Evolutionary conservation across 2,113 vertebrate species (phyloP).

Genomic region (Rhadina sibilatrix): DNA sequence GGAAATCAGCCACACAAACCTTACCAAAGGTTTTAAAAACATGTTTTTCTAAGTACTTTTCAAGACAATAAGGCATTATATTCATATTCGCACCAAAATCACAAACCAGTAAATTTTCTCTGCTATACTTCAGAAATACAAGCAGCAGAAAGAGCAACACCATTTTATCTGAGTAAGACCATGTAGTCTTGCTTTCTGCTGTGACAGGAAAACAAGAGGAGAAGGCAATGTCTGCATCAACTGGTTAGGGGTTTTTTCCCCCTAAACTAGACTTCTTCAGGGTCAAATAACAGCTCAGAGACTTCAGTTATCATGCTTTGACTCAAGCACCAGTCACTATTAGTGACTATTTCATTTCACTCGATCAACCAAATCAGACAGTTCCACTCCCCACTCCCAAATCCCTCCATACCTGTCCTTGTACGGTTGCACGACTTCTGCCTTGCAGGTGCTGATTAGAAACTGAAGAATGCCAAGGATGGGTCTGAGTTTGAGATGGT

Average conservation of each 20-base stretch:
- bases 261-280: not conserved
- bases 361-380: not conserved
- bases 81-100: not conserved
- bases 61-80: not conserved
- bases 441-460: slow-evolving; percentile 70
- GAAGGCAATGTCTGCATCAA: not conserved
- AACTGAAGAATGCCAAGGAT: slow-evolving; percentile 73
- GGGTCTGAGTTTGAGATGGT: slow-evolving; percentile 63
- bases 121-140: not conserved
- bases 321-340: not conserved
- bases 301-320: not conserved
- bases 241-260: too few species aligned
- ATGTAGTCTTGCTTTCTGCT: not conserved
- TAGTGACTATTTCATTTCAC: not conserved
- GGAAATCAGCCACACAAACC: not conserved
- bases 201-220: not conserved
- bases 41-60: not conserved
- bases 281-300: not conserved
- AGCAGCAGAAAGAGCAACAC: not conserved
- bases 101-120: not conserved
- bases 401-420: slow-evolving; percentile 74
- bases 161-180: not conserved
- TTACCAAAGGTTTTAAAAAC: not conserved
- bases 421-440: slow-evolving; percentile 51
- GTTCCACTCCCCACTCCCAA: not conserved